Conservation (phyloP, 2,113 vertebrate species). For the Aythya baeri region DNA sequence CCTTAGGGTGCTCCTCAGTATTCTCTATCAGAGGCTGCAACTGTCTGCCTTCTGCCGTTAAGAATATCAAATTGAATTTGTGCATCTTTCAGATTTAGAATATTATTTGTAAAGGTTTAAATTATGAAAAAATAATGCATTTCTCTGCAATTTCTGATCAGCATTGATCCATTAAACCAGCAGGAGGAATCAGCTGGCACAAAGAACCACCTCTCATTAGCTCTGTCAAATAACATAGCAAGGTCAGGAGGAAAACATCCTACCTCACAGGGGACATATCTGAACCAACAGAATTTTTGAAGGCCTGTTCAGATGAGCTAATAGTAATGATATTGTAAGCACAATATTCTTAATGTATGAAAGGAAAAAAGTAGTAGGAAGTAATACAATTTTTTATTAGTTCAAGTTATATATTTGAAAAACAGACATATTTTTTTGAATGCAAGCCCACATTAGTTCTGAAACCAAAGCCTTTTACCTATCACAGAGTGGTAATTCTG, state of each 20-base stretch:
- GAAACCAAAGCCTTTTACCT: neutral
- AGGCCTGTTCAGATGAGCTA: neutral
- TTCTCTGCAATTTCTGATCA: neutral
- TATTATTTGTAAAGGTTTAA: neutral
- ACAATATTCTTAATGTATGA: neutral
- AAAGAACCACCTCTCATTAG: neutral
- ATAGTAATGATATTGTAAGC: neutral
- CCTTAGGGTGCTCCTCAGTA: neutral
- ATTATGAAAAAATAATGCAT: neutral
- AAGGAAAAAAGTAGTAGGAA: neutral
- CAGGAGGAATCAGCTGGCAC: neutral
- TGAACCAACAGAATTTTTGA: neutral
- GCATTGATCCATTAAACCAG: neutral
- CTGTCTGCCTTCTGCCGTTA: neutral
- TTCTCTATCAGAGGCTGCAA: neutral
- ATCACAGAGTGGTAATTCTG: neutral
- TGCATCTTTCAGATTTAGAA: neutral
- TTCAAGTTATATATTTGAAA: neutral
- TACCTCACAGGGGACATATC: neutral
- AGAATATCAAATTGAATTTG: neutral
- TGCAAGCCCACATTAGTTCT: neutral
- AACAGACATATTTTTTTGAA: fast-evolving
- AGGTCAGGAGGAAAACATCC: neutral
- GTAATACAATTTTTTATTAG: neutral
- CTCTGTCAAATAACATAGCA: neutral